A percentile compares a stretch with the other conserved stretches of the same genome.
Evolutionary conservation across 2,888 invertebrate species (phyloP).

Genomic region (Conops quadrifasciatus): DNA sequence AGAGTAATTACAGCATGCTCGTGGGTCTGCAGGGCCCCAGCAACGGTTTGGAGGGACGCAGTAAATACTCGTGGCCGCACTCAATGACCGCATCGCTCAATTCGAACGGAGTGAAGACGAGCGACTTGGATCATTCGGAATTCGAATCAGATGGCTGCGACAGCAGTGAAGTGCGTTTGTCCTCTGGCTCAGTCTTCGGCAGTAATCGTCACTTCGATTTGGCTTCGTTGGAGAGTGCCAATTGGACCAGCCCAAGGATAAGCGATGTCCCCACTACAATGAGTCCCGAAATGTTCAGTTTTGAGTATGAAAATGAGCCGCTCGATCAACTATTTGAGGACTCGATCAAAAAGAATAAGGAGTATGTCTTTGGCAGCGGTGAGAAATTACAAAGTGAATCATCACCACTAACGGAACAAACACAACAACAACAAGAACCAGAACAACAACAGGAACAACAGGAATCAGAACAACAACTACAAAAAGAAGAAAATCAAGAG

Average conservation of each 20-base stretch:
- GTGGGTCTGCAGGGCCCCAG: constrained; percentile 57
- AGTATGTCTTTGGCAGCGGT: background rate
- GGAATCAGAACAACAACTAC: no score
- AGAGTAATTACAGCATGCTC: constrained; percentile 58
- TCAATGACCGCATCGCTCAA: constrained; percentile 37
- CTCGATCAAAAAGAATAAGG: constrained; percentile 2
- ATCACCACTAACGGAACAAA: background rate
- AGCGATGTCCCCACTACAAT: constrained; percentile 23
- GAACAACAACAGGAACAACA: background rate
- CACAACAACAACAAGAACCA: background rate
- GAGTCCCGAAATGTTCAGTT: constrained; percentile 50
- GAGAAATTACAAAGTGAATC: background rate
- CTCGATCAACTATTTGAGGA: constrained; percentile 57
- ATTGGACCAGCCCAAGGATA: constrained; percentile 34
- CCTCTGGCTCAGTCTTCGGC: constrained; percentile 50
- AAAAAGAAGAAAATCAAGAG: background rate
- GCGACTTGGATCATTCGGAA: constrained; percentile 56
- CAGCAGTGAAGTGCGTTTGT: constrained; percentile 50
- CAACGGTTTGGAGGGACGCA: constrained; percentile 54
- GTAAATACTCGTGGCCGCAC: constrained; percentile 57
- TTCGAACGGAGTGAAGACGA: constrained; percentile 51
- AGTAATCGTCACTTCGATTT: constrained; percentile 43
- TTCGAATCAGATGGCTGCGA: constrained; percentile 50
- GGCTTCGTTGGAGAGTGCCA: constrained; percentile 39
- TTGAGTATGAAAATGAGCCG: constrained; percentile 55